Evolutionary conservation across 1,140 invertebrate species (phyloP).

Genomic region (Papilio aristodemus): DNA sequence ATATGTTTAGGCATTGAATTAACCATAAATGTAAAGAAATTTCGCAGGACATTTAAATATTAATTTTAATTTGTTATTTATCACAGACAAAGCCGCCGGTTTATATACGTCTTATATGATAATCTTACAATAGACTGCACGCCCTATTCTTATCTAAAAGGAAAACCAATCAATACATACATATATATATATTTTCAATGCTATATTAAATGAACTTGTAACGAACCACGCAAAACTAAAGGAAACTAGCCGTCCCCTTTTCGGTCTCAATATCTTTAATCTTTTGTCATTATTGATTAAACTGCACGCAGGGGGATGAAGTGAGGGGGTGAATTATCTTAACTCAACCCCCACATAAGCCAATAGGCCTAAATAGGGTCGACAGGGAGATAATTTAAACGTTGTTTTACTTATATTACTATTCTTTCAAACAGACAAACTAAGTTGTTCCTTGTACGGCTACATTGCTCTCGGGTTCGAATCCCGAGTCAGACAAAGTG

Average conservation of each 20-base stretch:
- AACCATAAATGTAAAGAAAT: no score
- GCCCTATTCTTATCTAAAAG: neutral
- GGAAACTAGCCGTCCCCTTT: neutral
- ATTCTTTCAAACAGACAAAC: neutral
- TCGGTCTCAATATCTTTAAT: conserved; percentile 12
- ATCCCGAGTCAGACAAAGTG: no score
- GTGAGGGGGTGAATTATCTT: conserved; percentile 10
- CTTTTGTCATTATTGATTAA: conserved; percentile 26
- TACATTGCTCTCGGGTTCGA: no score
- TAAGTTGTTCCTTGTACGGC: no score
- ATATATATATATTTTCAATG: neutral
- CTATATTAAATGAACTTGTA: neutral
- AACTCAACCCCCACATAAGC: conserved; percentile 25
- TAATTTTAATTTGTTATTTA: no score
- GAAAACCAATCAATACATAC: no score
- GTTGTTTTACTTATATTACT: neutral
- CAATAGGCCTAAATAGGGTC: conserved; percentile 24
- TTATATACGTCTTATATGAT: no score
- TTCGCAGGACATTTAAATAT: no score
- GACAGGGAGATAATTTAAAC: conserved; percentile 15
- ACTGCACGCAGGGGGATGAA: conserved; percentile 4
- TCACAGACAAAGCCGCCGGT: no score
- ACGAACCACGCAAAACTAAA: neutral
- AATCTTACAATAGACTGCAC: no score
- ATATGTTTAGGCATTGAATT: no score